Conservation (phyloP, 2,888 invertebrate genomes). For the Patella depressa region DNA sequence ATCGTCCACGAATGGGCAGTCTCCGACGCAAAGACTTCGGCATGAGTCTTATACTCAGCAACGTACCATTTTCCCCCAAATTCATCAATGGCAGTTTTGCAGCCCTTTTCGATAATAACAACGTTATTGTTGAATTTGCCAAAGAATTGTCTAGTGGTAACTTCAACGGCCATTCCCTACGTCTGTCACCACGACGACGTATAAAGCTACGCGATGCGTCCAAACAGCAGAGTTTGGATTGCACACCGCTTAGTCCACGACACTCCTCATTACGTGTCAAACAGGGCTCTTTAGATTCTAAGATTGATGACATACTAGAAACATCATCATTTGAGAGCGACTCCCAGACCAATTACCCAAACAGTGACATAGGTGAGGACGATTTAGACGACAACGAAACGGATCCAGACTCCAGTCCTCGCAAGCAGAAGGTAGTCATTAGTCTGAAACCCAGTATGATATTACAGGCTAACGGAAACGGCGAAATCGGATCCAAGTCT, state of each 20-base stretch:
- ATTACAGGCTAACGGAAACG: background rate
- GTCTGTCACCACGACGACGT: constrained; percentile 64
- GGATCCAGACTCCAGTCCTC: background rate
- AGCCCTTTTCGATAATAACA: constrained; percentile 66
- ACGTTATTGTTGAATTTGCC: constrained; percentile 59
- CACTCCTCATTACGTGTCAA: constrained; percentile 46
- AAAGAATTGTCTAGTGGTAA: constrained; percentile 60
- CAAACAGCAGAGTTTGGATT: constrained; percentile 67
- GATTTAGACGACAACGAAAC: constrained; percentile 14
- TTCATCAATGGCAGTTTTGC: constrained; percentile 77
- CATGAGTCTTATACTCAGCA: constrained; percentile 91
- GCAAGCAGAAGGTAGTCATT: constrained; percentile 32
- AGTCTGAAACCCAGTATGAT: constrained; percentile 11
- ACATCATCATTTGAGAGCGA: constrained; percentile 42
- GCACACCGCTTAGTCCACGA: constrained; percentile 39
- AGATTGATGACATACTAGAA: constrained; percentile 69
- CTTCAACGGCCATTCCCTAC: constrained; percentile 58
- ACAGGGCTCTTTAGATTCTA: constrained; percentile 68
- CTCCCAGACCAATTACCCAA: constrained; percentile 6
- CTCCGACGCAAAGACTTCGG: constrained; percentile 79
- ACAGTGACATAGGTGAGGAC: constrained; percentile 19
- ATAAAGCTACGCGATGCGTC: constrained; percentile 58
- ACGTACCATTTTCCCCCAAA: constrained; percentile 96
- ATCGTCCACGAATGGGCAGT: constrained; percentile 22
- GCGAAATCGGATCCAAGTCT: constrained; percentile 19